Evolutionary conservation across 1,140 invertebrate species (phyloP).

Genomic region (Trichogramma pretiosum): DNA sequence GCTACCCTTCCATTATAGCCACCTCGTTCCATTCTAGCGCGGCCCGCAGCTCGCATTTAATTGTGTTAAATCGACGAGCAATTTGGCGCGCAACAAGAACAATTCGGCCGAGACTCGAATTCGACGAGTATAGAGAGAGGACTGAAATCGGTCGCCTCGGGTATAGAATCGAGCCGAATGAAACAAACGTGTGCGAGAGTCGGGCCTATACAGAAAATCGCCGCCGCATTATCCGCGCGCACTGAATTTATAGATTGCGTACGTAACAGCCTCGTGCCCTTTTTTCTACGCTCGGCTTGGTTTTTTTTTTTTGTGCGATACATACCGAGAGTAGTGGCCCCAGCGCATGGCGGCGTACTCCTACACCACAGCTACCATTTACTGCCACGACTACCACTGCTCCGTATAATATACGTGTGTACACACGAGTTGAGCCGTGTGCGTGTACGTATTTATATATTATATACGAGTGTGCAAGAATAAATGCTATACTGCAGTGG

Average conservation of each 20-base stretch:
- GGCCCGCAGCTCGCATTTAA: constrained; percentile 32
- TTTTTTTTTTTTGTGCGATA: not conserved
- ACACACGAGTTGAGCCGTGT: too few relatives aligned
- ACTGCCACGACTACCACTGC: too few relatives aligned
- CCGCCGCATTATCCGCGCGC: constrained; percentile 25
- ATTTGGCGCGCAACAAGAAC: constrained; percentile 34
- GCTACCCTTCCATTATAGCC: constrained; percentile 44
- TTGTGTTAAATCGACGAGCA: constrained; percentile 45
- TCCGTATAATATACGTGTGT: too few relatives aligned
- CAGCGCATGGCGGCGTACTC: too few relatives aligned
- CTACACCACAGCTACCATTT: too few relatives aligned
- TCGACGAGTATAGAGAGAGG: constrained; percentile 23
- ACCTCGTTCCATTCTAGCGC: too few relatives aligned
- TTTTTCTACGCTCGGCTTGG: not conserved
- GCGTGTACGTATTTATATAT: too few relatives aligned
- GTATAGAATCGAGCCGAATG: constrained; percentile 2
- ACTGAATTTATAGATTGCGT: constrained; percentile 35
- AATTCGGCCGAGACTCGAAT: constrained; percentile 24
- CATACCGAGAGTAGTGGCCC: too few relatives aligned
- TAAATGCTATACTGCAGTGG: too few relatives aligned
- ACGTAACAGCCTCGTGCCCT: not conserved
- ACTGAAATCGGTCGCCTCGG: constrained; percentile 7
- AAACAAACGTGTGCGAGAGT: too few relatives aligned
- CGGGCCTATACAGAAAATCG: too few relatives aligned
- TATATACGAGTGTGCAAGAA: too few relatives aligned